Evolutionary conservation across 2,113 vertebrate species (phyloP), one percentile per base, ranked within the genome.

Genomic region (Gobio gobio): DNA sequence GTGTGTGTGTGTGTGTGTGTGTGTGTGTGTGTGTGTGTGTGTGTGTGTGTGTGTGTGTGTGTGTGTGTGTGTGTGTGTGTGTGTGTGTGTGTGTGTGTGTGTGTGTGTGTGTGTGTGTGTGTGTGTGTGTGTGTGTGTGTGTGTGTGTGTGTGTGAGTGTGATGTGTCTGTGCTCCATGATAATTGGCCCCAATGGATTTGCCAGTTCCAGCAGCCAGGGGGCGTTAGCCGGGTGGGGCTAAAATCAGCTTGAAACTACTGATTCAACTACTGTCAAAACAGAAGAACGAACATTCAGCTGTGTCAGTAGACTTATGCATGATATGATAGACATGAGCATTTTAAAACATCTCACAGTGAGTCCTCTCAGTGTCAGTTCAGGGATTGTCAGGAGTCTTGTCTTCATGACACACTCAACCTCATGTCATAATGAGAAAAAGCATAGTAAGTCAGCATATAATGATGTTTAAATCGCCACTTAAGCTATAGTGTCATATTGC

Each of bases 1-100:
- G 85, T 88, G 76, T 90, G 84, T 22, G 82, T 88, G 88, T 85
- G 77, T 89, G 82, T 61, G 78, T 87, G 86, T 86, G 63, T 59
- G 16, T 47, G 54, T n/a, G 22, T 16, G 66, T 58, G 51, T 58
- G 24, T 61, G 33, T 36, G 26, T 54, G 63, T 36, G 81, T 72
- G 68, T 66, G 82, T 63, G 70, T 47, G 40, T 29, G 51, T 73
- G 83, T 86, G 86, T 88, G 76, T 90, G 85, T 10, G 80, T 88
- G 88, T 84, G 77, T 89, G 82, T 63, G 78, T 87, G 86, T 86
- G 63, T 61, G 16, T 47, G 56, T 24, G 45, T 16, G 81, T 40
- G 49, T 58, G 9, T 61, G 51, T 16, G 47, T 56, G 47, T 16
- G 81, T 54, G 66, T 76, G 81, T 47, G 68, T 47, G 40, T 29